phyloP scores from a whole-genome alignment of 2,888 invertebrate genomes.

The Gibbula magus region DNA sequence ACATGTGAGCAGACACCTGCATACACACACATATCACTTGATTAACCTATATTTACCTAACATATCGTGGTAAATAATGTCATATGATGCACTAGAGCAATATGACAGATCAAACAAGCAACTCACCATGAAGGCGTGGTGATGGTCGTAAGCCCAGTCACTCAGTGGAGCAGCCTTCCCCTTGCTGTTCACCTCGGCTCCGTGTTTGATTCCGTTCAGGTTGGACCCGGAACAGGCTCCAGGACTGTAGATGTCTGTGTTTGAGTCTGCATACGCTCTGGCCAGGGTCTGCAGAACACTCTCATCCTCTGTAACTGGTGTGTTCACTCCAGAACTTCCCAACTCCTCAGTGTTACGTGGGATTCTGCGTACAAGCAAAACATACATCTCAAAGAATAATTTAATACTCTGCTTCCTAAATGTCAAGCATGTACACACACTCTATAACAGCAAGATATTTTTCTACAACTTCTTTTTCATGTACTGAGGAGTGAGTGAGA shows the following conservation, averaged over 20 bases:
- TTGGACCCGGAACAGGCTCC: conserved; percentile 53
- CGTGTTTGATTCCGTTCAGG: conserved; percentile 64
- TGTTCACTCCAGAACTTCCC: conserved; percentile 2
- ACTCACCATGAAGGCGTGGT: conserved; percentile 66
- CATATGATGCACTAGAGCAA: not conserved
- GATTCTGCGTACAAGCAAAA: conserved; percentile 29
- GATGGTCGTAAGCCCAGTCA: conserved; percentile 66
- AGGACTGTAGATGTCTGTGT: conserved; percentile 53
- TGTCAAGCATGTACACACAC: too few species aligned
- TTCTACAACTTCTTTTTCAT: too few species aligned
- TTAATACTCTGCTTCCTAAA: too few species aligned
- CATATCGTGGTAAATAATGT: too few species aligned
- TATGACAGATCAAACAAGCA: not conserved
- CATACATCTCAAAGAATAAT: too few species aligned
- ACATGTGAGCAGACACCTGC: conserved; percentile 82
- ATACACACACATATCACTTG: conserved; percentile 15
- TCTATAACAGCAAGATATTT: too few species aligned
- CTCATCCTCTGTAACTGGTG: conserved; percentile 66
- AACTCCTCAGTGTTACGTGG: conserved; percentile 38
- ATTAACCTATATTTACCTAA: too few species aligned
- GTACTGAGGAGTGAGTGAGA: too few species aligned
- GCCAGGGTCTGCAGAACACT: conserved; percentile 62
- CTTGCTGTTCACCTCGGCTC: conserved; percentile 56
- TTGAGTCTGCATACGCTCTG: conserved; percentile 54
- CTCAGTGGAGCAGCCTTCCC: conserved; percentile 44